Evolutionary conservation across 2,113 vertebrate species (phyloP), one percentile per base, ranked within the genome.

Genomic region (Zosterops pallidus): DNA sequence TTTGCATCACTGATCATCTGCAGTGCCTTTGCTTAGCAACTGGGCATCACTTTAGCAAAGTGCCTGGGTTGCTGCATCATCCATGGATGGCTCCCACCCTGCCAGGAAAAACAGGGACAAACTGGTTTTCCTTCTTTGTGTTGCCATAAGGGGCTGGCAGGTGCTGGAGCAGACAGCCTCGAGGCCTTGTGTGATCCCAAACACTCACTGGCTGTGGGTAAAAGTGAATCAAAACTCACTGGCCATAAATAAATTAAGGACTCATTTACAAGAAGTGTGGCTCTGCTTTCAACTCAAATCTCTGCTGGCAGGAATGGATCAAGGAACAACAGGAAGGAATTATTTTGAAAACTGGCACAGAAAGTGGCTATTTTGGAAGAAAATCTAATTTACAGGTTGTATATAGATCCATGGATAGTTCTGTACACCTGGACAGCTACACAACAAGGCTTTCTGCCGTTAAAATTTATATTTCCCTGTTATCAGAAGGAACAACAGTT

Each of bases 101-200:
- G 0, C 60, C 31, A 16, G 65, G 4, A 59, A 55, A 87, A 84
- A 12, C 2, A 14, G 39, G 10, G 2, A 47, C 80, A 44, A 13
- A 46, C 19, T 26, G 35, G 0, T 68, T 83, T 35, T 49, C 44
- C 44, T 35, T 19, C 55, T 25, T 24, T 12, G 11, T 11, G 2
- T 8, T 11, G 17, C 42, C 52, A 25, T 35, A 28, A 86, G 56
- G 35, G 24, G 7, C 60, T 12, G 52, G 41, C 63, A 80, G 68
- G 11, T 39, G 71, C 29, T 9, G 57, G 12, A 25, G 7, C n/a
- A 39, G 70, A 11, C 19, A 19, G 50, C 28, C 9, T 15, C 0
- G 0, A n/a, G 41, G 5, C 50, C 0, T 1, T 0, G 12, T 2
- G 5, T 3, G 44, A 76, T 10, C 44, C 1, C 0, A 41, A 83